Conservation (phyloP, 2,797 vertebrate species). For the Gephyroberyx darwinii region DNA sequence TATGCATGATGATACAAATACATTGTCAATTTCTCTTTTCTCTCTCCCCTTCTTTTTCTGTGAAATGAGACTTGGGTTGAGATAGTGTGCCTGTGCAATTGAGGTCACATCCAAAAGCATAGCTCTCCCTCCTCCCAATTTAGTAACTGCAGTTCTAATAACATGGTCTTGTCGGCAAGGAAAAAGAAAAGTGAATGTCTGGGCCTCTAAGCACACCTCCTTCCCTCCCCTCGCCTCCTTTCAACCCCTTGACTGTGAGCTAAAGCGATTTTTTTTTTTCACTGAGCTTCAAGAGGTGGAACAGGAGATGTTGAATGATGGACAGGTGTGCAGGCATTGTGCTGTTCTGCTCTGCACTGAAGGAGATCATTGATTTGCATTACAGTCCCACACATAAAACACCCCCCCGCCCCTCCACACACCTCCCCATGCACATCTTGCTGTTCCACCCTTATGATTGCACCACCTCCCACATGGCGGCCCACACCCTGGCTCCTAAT, state of each 20-base stretch:
- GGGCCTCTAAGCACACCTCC: constrained; percentile 56
- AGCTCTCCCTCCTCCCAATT: constrained; percentile 69
- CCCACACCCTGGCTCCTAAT: constrained; percentile 63
- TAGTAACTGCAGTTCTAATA: constrained; percentile 75
- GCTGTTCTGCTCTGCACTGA: constrained; percentile 73
- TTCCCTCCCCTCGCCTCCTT: constrained; percentile 47
- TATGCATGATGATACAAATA: constrained; percentile 77
- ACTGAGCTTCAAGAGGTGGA: constrained; percentile 70
- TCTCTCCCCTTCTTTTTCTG: constrained; percentile 43
- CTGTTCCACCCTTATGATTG: constrained; percentile 73
- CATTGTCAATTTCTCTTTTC: constrained; percentile 73
- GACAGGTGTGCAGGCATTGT: constrained; percentile 80
- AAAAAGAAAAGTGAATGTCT: constrained; percentile 73
- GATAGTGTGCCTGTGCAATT: constrained; percentile 73
- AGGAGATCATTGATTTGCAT: constrained; percentile 82
- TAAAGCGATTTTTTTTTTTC: constrained; percentile 59
- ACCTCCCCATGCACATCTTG: constrained; percentile 52
- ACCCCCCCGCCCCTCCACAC: constrained; percentile 18
- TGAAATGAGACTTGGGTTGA: constrained; percentile 77
- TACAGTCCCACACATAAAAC: constrained; percentile 68
- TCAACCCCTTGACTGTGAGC: constrained; percentile 66
- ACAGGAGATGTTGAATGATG: constrained; percentile 78
- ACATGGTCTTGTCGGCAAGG: constrained; percentile 61
- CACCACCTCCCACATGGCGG: constrained; percentile 65
- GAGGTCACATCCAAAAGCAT: constrained; percentile 76